Evolutionary conservation across 2,888 invertebrate species (phyloP).

Genomic region (Hypselothyrea guttata): DNA sequence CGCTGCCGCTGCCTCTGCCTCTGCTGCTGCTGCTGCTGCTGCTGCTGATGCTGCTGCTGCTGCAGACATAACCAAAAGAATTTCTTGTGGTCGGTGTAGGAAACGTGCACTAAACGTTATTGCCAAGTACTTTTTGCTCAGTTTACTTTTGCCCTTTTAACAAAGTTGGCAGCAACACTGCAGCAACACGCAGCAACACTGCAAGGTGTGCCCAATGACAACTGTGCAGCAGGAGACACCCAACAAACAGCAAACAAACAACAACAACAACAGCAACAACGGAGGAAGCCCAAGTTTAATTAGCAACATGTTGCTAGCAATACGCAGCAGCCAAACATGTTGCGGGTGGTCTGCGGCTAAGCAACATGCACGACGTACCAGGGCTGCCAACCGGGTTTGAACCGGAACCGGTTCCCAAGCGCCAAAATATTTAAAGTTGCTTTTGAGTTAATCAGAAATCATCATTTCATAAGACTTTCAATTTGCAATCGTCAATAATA

Average conservation of each 20-base stretch:
- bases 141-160: conserved; percentile 47
- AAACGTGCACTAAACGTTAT: conserved; percentile 71
- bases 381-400: too few species aligned
- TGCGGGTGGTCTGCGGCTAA: conserved; percentile 10
- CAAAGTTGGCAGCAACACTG: conserved; percentile 54
- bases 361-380: too few species aligned
- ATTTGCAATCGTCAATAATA: too few species aligned
- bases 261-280: conserved; percentile 33
- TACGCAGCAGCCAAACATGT: conserved; percentile 24
- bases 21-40: conserved; percentile 1
- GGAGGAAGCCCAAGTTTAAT: conserved; percentile 32
- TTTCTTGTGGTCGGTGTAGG: conserved; percentile 67
- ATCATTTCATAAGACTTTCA: too few species aligned
- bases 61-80: conserved; percentile 57
- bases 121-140: conserved; percentile 3
- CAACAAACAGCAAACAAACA: conserved; percentile 27
- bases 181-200: conserved; percentile 44
- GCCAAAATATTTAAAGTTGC: too few species aligned
- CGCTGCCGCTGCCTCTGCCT: too few species aligned
- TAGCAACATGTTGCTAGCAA: conserved; percentile 34
- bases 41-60: neutral
- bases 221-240: conserved; percentile 26
- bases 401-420: too few species aligned
- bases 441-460: too few species aligned
- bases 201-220: conserved; percentile 59